Conservation (phyloP, 2,888 invertebrate species). For the Acronicta alni region DNA sequence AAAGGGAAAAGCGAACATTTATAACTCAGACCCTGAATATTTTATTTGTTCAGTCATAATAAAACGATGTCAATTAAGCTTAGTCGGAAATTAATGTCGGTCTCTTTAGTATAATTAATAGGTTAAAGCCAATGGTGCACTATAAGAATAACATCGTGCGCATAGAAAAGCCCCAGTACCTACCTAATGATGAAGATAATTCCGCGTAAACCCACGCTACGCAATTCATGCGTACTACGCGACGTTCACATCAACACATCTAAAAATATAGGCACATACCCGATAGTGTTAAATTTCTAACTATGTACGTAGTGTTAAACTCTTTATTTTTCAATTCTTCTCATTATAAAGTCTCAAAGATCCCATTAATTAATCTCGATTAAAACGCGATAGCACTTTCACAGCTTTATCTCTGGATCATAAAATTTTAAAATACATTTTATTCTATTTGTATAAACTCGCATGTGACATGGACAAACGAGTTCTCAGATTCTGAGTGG, state of each 20-base stretch:
- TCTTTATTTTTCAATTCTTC: slow-evolving; percentile 49
- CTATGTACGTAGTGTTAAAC: slow-evolving; percentile 49
- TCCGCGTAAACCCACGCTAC: slow-evolving; percentile 6
- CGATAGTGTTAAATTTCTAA: slow-evolving; percentile 37
- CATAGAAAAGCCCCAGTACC: slow-evolving; percentile 13
- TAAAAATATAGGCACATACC: slow-evolving; percentile 36
- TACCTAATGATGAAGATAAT: slow-evolving; percentile 36
- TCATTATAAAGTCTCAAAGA: slow-evolving; percentile 42
- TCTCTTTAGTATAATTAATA: slow-evolving; percentile 58
- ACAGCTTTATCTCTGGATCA: slow-evolving; percentile 64
- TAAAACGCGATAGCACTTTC: slow-evolving; percentile 66
- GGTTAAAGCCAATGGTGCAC: slow-evolving; percentile 35
- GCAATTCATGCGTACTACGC: slow-evolving; percentile 23
- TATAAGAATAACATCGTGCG: slow-evolving; percentile 24
- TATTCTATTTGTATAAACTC: slow-evolving; percentile 67
- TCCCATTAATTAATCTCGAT: slow-evolving; percentile 62
- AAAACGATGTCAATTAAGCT: slow-evolving; percentile 83
- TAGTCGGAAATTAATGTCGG: slow-evolving; percentile 76
- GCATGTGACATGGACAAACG: slow-evolving; percentile 74
- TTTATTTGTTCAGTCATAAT: slow-evolving; percentile 85
- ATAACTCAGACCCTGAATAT: slow-evolving; percentile 79
- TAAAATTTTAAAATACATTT: slow-evolving; percentile 71
- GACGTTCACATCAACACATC: slow-evolving; percentile 28
- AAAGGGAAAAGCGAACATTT: slow-evolving; percentile 81
- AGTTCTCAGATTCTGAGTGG: slow-evolving; percentile 77